Evolutionary conservation across 2,797 vertebrate genomes (phyloP).

Genomic region (Xenentodon cancila): DNA sequence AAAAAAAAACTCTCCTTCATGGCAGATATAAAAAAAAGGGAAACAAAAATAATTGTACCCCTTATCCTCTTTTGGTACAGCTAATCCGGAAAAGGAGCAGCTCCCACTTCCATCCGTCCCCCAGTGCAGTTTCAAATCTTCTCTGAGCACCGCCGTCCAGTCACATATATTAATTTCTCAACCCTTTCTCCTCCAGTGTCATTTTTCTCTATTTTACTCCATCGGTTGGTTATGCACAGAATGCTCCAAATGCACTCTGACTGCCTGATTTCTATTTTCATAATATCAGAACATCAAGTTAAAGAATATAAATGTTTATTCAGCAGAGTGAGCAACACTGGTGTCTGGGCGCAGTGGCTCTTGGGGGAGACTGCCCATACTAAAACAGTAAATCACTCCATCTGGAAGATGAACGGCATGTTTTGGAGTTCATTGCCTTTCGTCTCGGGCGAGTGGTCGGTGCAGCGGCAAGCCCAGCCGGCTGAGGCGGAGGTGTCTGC

Average conservation of each 20-base stretch:
- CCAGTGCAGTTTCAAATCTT: conserved; percentile 71
- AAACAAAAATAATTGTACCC: conserved; percentile 72
- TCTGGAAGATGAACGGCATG: conserved; percentile 80
- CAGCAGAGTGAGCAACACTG: conserved; percentile 64
- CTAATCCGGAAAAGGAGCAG: conserved; percentile 68
- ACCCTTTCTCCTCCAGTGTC: conserved; percentile 63
- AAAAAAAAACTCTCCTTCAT: conserved; percentile 49
- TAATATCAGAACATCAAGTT: conserved; percentile 76
- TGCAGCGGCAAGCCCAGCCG: conserved; percentile 60
- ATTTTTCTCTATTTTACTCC: conserved; percentile 79
- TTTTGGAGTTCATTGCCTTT: conserved; percentile 81
- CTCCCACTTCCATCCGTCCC: conserved; percentile 43
- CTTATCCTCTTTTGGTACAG: conserved; percentile 61
- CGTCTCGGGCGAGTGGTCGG: conserved; percentile 73
- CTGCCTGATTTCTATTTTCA: conserved; percentile 79
- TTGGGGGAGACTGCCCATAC: conserved; percentile 62
- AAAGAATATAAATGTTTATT: conserved; percentile 80
- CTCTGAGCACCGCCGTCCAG: conserved; percentile 65
- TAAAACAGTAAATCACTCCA: conserved; percentile 80
- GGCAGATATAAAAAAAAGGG: conserved; percentile 51
- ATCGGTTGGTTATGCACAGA: conserved; percentile 64
- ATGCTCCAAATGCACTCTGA: conserved; percentile 70
- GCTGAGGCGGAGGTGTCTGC: conserved; percentile 63
- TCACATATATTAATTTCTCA: conserved; percentile 72
- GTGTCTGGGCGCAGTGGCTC: conserved; percentile 52